phyloP scores from a whole-genome alignment of 2,888 invertebrate species.

The Microctonus aethiopoides region DNA sequence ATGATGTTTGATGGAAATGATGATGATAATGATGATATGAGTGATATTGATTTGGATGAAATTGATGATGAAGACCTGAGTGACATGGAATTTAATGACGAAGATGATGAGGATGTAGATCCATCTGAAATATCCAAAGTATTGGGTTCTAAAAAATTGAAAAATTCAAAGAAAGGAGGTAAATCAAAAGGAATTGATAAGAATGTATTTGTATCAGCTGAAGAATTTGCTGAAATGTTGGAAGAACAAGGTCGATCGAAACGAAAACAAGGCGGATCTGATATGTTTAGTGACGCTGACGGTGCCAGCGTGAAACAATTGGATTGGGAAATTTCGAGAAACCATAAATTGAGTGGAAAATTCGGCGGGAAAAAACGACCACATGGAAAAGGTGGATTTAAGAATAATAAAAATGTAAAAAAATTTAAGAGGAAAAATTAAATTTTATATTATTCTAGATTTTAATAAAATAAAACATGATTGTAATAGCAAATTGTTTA shows the following conservation, averaged over 20 bases:
- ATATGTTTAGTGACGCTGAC: conserved; percentile 79
- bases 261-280: conserved; percentile 73
- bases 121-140: conserved; percentile 47
- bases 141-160: conserved; percentile 41
- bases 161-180: conserved; percentile 34
- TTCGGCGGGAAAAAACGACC: conserved; percentile 40
- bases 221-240: conserved; percentile 88
- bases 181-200: conserved; percentile 44
- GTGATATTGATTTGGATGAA: conserved; percentile 68
- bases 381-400: conserved; percentile 43
- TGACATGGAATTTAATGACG: conserved; percentile 60
- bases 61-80: conserved; percentile 64
- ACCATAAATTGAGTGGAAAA: conserved; percentile 49
- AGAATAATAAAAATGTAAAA: conserved; percentile 47
- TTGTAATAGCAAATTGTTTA: conserved; percentile 15
- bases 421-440: conserved; percentile 47
- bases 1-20: conserved; percentile 37
- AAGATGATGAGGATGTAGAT: conserved; percentile 58
- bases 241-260: conserved; percentile 81
- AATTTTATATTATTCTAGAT: conserved; percentile 8
- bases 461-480: neutral
- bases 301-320: conserved; percentile 83
- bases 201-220: conserved; percentile 83
- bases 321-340: conserved; percentile 82
- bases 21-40: conserved; percentile 37